Evolutionary conservation across 2,888 invertebrate species (phyloP).

Genomic region (Chrysolina haemoptera): DNA sequence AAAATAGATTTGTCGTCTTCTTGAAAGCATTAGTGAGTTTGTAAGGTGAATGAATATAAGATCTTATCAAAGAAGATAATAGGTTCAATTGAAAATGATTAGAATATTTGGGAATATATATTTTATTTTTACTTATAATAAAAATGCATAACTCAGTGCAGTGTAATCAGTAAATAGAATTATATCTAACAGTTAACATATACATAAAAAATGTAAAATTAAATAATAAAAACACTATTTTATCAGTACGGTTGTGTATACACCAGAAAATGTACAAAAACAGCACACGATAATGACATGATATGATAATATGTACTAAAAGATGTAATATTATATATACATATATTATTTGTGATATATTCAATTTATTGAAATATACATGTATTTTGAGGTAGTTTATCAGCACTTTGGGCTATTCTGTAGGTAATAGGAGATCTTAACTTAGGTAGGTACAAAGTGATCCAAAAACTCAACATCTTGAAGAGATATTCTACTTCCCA

Average conservation of each 20-base stretch:
- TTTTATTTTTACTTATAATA: slow-evolving; percentile 62
- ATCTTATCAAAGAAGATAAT: no score
- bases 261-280: slow-evolving; percentile 35
- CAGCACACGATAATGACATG: slow-evolving; percentile 46
- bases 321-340: slow-evolving; percentile 56
- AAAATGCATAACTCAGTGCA: slow-evolving; percentile 68
- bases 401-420: slow-evolving; percentile 56
- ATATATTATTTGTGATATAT: slow-evolving; percentile 43
- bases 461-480: slow-evolving; percentile 9
- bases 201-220: slow-evolving; percentile 65
- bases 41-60: no score
- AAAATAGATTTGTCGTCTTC: no score
- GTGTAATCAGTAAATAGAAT: slow-evolving; percentile 65
- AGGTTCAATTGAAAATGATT: no score
- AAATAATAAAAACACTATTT: slow-evolving; percentile 61
- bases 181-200: slow-evolving; percentile 66
- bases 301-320: slow-evolving; percentile 60
- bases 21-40: no score
- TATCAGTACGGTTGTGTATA: slow-evolving; percentile 59
- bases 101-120: slow-evolving; percentile 51
- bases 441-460: slow-evolving; percentile 49
- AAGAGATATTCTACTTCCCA: slow-evolving; percentile 35
- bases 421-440: slow-evolving; percentile 49
- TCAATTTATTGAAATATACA: slow-evolving; percentile 39
- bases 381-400: slow-evolving; percentile 62